phyloP scores from a whole-genome alignment of 2,888 invertebrate genomes.

The Acheta domesticus region DNA sequence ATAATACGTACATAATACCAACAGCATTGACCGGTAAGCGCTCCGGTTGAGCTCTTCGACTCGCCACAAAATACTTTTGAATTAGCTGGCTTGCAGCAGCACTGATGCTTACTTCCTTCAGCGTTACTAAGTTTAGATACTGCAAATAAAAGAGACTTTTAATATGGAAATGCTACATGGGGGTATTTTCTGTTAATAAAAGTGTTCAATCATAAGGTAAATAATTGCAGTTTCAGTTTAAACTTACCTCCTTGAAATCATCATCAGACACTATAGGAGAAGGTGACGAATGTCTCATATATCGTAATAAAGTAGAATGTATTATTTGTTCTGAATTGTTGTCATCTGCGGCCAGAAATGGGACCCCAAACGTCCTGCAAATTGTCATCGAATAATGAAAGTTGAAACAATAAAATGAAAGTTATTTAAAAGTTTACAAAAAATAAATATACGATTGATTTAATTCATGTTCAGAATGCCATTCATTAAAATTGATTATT shows the following conservation, averaged over 20 bases:
- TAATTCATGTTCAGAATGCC: too few relatives aligned
- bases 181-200: neutral
- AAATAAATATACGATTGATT: too few relatives aligned
- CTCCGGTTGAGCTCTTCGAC: slow-evolving; percentile 47
- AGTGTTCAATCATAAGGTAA: neutral
- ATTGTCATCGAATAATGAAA: neutral
- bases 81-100: slow-evolving; percentile 46
- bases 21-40: slow-evolving; percentile 43
- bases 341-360: neutral
- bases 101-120: slow-evolving; percentile 39
- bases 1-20: slow-evolving; percentile 41
- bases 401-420: neutral
- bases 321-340: neutral
- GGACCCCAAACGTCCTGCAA: neutral
- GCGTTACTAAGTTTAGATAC: slow-evolving; percentile 40
- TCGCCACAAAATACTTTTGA: slow-evolving; percentile 50
- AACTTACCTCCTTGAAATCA: neutral
- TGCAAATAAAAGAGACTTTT: slow-evolving; percentile 32
- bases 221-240: neutral
- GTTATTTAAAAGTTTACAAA: neutral
- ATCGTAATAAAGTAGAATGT: neutral
- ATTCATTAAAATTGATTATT: too few relatives aligned
- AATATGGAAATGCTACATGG: neutral
- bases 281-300: neutral
- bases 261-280: neutral